Conservation (phyloP, 35 echinoderm and acorn worm genomes). For the Chiridota heheva region DNA sequence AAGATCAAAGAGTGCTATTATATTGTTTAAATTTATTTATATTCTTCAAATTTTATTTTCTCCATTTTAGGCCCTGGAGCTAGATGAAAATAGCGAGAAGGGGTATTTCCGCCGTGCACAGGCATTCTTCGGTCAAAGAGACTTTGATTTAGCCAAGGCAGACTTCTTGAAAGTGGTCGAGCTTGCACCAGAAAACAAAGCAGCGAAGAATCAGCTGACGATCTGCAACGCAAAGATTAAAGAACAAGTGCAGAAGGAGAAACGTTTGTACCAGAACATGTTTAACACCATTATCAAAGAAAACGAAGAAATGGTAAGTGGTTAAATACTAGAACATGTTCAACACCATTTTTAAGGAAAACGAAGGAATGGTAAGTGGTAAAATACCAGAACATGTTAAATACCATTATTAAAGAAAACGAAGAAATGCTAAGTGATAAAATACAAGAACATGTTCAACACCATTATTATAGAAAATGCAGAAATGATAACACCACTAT, state of each 20-base stretch:
- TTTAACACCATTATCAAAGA: constrained; percentile 58
- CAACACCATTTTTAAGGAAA: too few relatives aligned
- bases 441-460: too few relatives aligned
- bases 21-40: too few relatives aligned
- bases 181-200: constrained; percentile 85
- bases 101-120: constrained; percentile 75
- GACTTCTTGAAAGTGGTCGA: constrained; percentile 81
- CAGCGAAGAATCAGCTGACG: constrained; percentile 88
- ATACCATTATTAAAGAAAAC: constrained; percentile 37
- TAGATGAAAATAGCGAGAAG: constrained; percentile 75
- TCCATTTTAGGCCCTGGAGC: constrained; percentile 66
- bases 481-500: too few relatives aligned
- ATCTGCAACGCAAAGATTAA: constrained; percentile 82
- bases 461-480: too few relatives aligned
- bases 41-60: too few relatives aligned
- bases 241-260: constrained; percentile 66
- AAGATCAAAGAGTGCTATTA: too few relatives aligned
- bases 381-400: constrained; percentile 96
- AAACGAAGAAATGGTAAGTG: too few relatives aligned
- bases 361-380: too few relatives aligned
- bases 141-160: constrained; percentile 57
- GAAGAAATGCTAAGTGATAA: too few relatives aligned
- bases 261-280: constrained; percentile 89
- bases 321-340: too few relatives aligned
- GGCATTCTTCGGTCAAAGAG: constrained; percentile 48